Evolutionary conservation across 2,113 vertebrate species (phyloP), one percentile per base, ranked within the genome.

Genomic region (Coryphaenoides rupestris): DNA sequence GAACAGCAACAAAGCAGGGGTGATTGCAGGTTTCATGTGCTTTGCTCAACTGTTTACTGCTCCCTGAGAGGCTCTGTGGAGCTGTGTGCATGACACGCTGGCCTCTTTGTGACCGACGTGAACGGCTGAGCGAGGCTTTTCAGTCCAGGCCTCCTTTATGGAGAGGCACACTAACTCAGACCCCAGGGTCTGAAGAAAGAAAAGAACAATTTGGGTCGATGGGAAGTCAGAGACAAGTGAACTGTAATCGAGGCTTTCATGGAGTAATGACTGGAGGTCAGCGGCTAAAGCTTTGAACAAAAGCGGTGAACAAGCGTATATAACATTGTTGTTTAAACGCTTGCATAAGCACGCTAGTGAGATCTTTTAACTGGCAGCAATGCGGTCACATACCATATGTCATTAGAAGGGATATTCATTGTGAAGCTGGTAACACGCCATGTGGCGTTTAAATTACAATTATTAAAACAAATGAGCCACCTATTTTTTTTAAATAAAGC

Each of bases 71-170:
- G 83, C 92, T 89, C 92, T 91, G 86, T 93, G 92, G 33, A 92
- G 86, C 84, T 79, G 85, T 85, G 83, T 84, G 21, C 82, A 82
- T 89, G 86, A 83, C 77, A 90, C 81, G 92, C 67, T 76, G 85
- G 84, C 84, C 83, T 84, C 87, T 90, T 90, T 88, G 81, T 89
- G 87, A 84, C 84, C 78, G 69, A 87, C 84, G 86, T 81, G 88
- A 93, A 92, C 94, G 90, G 89, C 88, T 93, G 90, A 85, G 87
- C 88, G 75, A 66, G 82, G 89, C 91, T 88, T 72, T 80, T 56
- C 33, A 40, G 33, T 10, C 33, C 33, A 40, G 9, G 86, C 90
- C 89, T 78, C 75, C 72, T 75, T 74, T 81, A 80, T 88, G 80
- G 82, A 65, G 85, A 54, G 65, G 62, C 26, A 70, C 76, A 66